Evolutionary conservation across 2,797 vertebrate species (phyloP), one percentile per base, ranked within the genome.

Genomic region (Naso thynnoides): DNA sequence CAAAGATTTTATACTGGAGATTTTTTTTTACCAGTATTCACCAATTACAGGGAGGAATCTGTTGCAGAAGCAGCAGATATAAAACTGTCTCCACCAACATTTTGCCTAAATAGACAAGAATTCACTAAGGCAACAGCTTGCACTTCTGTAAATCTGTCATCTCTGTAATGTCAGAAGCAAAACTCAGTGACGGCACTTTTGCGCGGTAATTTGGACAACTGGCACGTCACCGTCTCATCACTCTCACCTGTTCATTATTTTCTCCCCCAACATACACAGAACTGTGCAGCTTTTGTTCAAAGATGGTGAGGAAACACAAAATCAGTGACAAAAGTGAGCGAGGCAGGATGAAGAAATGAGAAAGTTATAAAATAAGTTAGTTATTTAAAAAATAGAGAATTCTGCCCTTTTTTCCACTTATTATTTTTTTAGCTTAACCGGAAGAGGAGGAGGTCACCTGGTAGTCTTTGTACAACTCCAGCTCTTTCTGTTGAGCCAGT

Each of bases 41-140:
- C 82, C 85, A 89, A 81, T 89, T 87, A 86, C 55, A 29, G 67
- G 23, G 38, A 70, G 31, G 71, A 70, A 73, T 75, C 66, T 77
- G 78, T 72, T 76, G 59, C 76, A 78, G 68, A 63, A 60, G 31
- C 64, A 73, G 73, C 81, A 83, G 45, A 79, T 65, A 70, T 26
- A 49, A 70, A 69, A 67, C 57, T 59, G 58, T 31, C 44, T 64
- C 38, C 26, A 31, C 42, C 50, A 64, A 52, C 66, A 78, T 71
- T 76, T 79, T 70, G 55, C 76, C 74, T 68, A 57, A 81, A 68
- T 56, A 74, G 58, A 83, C 55, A 59, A 64, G 62, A 70, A 80
- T 38, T 21, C 41, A 58, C 27, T 21, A 39, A 60, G 44, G 66
- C 47, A 42, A 57, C 76, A 76, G 66, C 52, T 50, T 48, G 61